Base-by-base conservation (phyloP, 2,797 vertebrate species). In the Acridotheres tristis region DNA sequence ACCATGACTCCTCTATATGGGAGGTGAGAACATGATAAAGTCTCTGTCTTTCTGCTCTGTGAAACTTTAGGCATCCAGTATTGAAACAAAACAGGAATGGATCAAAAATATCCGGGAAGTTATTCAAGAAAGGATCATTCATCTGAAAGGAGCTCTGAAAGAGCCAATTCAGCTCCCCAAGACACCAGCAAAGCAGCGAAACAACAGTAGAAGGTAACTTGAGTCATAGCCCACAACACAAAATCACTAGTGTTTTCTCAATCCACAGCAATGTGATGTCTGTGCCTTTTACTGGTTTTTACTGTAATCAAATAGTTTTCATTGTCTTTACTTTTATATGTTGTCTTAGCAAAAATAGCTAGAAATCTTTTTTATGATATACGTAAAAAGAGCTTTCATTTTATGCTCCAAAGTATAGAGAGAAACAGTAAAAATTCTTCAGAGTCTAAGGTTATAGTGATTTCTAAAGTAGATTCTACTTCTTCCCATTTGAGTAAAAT, bases 81-180 rank as follows among this genome's bases (percentile, higher is more conserved):
- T 99, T 91, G 99, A 99, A 95, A 99, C 98, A 42, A 99, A 99
- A 96, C 99, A 99, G 97, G 99, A 99, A 89, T 99, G 99, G 99
- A 99, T 99, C 93, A 99, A 99, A 97, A 99, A 99, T 96, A 99
- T 99, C 94, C 98, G 99, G 67, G 99, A 99, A 97, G 99, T 99
- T 96, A 99, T 99, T 97, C 99, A 99, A 96, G 99, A 99, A 97
- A 98, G 99, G 96, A 99, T 99, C 96, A 99, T 99, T 95, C 99
- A 99, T 96, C 97, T 99, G 97, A 99, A 99, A 98, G 99, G 99
- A 96, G 98, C 99, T 72, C 97, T 99, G 59, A 99, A 99, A 97
- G 99, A 99, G 96, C 99, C 99, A 36, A 98, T 99, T 73, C 99
- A 99, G 36, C 97, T 99, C 91, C 99, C 99, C 48, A 99, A 99